Conservation (phyloP, 2,888 invertebrate genomes). For the Brachypterus glaber region DNA sequence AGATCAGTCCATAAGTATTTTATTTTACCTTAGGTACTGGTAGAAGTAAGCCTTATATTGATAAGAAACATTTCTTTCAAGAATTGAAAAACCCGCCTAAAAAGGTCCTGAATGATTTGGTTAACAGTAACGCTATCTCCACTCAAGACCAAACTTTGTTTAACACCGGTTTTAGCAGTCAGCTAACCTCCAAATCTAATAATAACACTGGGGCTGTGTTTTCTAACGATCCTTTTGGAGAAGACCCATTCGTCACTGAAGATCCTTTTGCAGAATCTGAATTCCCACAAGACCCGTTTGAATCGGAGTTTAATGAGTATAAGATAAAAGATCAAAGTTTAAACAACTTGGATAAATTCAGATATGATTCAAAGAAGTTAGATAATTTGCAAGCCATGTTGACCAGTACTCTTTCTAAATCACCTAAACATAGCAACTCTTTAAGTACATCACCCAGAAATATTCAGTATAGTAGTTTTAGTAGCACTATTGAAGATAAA, state of each 20-base stretch:
- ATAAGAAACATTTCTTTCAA: conserved; percentile 94
- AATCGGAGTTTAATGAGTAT: conserved; percentile 36
- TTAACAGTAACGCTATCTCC: conserved; percentile 27
- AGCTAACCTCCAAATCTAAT: conserved; percentile 12
- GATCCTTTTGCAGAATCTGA: conserved; percentile 55
- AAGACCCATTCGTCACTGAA: conserved; percentile 65
- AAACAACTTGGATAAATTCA: conserved; percentile 14
- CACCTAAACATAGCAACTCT: conserved; percentile 28
- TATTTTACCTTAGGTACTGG: conserved; percentile 57
- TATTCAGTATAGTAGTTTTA: conserved; percentile 32
- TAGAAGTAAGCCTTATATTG: conserved; percentile 83
- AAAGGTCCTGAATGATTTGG: conserved; percentile 82
- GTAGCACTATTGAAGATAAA: conserved; percentile 30
- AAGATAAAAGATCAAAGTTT: conserved; percentile 9
- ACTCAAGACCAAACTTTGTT: conserved; percentile 18
- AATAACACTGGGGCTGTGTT: conserved; percentile 36
- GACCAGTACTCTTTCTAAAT: conserved; percentile 24
- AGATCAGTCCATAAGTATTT: conserved; percentile 20
- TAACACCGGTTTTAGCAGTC: conserved; percentile 20
- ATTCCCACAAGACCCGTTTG: conserved; percentile 55
- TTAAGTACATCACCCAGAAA: conserved; percentile 18
- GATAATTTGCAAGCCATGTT: conserved; percentile 18
- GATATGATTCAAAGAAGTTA: conserved; percentile 15
- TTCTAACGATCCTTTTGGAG: conserved; percentile 53
- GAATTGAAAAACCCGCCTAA: conserved; percentile 91